Evolutionary conservation across 2,888 invertebrate genomes (phyloP).

Genomic region (Eilema caniola): DNA sequence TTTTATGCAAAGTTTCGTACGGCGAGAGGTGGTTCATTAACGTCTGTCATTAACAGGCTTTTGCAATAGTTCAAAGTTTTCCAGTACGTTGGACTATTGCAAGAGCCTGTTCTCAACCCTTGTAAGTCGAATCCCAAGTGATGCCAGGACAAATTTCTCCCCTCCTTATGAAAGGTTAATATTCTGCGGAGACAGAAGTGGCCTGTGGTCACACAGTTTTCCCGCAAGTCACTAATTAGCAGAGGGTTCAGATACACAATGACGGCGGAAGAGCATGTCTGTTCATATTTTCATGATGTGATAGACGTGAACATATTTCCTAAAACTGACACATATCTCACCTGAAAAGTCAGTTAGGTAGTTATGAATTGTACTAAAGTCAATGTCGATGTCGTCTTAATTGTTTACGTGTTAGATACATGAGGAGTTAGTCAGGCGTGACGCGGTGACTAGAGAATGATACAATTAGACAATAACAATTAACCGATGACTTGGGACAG

Average conservation of each 20-base stretch:
- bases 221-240: too few relatives aligned
- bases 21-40: background rate
- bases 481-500: background rate
- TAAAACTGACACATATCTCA: too few relatives aligned
- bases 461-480: background rate
- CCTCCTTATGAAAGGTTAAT: too few relatives aligned
- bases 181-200: too few relatives aligned
- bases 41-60: background rate
- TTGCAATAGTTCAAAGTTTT: background rate
- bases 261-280: too few relatives aligned
- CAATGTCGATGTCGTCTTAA: background rate
- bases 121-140: background rate
- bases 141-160: too few relatives aligned
- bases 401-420: background rate
- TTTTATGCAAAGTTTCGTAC: background rate
- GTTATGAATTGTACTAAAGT: background rate
- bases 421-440: background rate
- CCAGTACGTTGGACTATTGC: too few relatives aligned
- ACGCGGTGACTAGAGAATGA: background rate
- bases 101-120: background rate
- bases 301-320: too few relatives aligned
- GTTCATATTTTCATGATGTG: too few relatives aligned
- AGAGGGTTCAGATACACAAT: too few relatives aligned
- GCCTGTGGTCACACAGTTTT: too few relatives aligned
- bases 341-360: too few relatives aligned